Base-by-base conservation (phyloP, 2,888 invertebrate genomes). In the Acleris sparsana region DNA sequence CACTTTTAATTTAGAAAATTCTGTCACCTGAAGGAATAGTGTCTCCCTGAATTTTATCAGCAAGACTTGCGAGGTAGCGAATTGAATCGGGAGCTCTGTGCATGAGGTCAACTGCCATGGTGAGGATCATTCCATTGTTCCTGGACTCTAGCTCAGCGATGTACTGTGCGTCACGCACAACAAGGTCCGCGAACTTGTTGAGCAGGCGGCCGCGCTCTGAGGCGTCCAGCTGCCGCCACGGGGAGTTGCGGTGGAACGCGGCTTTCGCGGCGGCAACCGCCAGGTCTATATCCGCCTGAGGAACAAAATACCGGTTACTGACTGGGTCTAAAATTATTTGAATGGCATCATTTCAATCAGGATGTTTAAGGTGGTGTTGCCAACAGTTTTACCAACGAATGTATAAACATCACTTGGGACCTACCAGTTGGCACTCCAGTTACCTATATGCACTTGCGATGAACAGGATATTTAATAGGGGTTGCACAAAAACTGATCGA, bases 51-150 rank as follows among this genome's bases (percentile, higher is more conserved):
- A 95, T 95, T 85, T 98, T 98, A 80, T 98, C 98, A 0, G 97
- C 96, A 94, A 96, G 97, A 20, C 97, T 97, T n/a, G 97, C 98
- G 80, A 95, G 95, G 78, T 97, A 98, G 25, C 97, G 94, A 4
- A 96, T 80, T 87, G 53, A 89, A 86, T 62, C 94, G 79, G 63
- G 92, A 80, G 69, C 83, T 75, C 0, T 86, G 80, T 1, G 94
- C 73, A 84, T 95, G 94, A 72, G 93, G 89, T n/a, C 75, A 78
- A 69, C 93, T 93, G 96, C 90, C 71, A 93, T 86, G 7, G 87
- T 81, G 76, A 94, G 95, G 0, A 98, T 96, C 86, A 97, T 98
- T 22, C 98, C 98, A 87, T 98, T 98, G 83, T 99, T 97, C 67
- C 97, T 83, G 0, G 98, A 97, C 91, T 99, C 98, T 78, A 99